Evolutionary conservation across 2,797 vertebrate species (phyloP), one percentile per base, ranked within the genome.

Genomic region (Enoplosus armatus): DNA sequence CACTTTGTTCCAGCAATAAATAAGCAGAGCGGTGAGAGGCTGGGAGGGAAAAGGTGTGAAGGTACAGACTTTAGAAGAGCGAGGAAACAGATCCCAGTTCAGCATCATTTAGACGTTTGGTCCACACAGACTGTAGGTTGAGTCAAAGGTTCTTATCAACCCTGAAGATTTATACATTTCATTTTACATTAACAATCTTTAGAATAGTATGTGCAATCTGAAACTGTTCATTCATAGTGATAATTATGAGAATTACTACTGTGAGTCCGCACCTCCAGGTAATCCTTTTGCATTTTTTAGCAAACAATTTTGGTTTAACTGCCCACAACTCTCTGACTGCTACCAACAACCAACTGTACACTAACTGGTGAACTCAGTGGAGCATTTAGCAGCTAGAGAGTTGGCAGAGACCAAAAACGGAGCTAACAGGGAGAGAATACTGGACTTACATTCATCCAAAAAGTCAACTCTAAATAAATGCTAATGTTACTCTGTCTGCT

Each of bases 1-100:
- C 81, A 90, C 87, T 91, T 92, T 79, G 74, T 77, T 86, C 73
- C 77, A 83, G 68, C 71, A 80, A 84, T 84, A 87, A 74, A 80
- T 70, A 77, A 69, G 50, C 66, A 43, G n/a, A n/a, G 66, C 3
- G 51, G n/a, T 9, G 51, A 50, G 26, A 22, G 59, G 35, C 24
- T 16, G 35, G 78, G 48, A 43, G 65, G 10, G 26, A 10, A 39
- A 12, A 80, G 75, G 87, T 75, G 83, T 84, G 48, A 78, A 75
- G 61, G 26, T 47, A 22, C 1, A 53, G 54, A 54, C 0, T 41
- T 45, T 16, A 11, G 24, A 37, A 20, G 16, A 39, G 22, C 12
- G 43, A 55, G 24, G 41, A 41, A 31, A 63, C 24, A 31, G 2
- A 55, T 24, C 27, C 7, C 11, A 22, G 1, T 31, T 55, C 33